Evolutionary conservation across 2,888 invertebrate species (phyloP).

Genomic region (Agapetus fuscipes): DNA sequence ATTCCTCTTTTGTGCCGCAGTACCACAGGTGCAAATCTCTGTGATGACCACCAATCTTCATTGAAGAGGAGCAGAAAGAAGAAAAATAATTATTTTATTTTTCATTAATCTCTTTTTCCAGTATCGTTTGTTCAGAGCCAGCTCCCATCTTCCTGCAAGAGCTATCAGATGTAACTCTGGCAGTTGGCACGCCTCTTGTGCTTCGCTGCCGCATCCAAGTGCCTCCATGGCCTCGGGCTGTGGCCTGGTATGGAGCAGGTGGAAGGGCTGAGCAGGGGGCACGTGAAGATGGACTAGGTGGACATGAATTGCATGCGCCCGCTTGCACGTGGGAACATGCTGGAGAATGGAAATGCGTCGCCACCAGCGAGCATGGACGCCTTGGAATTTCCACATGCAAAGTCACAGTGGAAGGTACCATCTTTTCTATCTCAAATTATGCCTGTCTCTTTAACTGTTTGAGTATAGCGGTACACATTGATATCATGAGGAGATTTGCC

Average conservation of each 20-base stretch:
- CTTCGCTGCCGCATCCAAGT: constrained; percentile 73
- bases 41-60: too few relatives aligned
- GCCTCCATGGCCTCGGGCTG: constrained; percentile 75
- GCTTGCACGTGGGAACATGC: constrained; percentile 72
- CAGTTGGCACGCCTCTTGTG: constrained; percentile 65
- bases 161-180: constrained; percentile 62
- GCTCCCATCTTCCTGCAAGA: constrained; percentile 72
- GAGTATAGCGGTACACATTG: too few relatives aligned
- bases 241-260: constrained; percentile 80
- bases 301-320: constrained; percentile 65
- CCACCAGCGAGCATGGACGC: constrained; percentile 63
- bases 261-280: constrained; percentile 64
- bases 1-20: too few relatives aligned
- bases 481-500: too few relatives aligned
- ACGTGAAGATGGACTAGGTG: constrained; percentile 74
- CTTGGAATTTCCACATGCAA: constrained; percentile 66
- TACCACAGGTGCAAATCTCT: too few relatives aligned
- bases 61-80: too few relatives aligned
- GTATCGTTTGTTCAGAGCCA: constrained; percentile 51
- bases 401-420: constrained; percentile 69
- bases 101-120: too few relatives aligned
- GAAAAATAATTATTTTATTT: too few relatives aligned
- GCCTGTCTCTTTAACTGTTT: too few relatives aligned
- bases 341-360: constrained; percentile 86
- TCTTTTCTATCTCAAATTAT: too few relatives aligned